Percentiles rank a stretch among this genome's conserved stretches.
Conservation (phyloP, 2,113 vertebrate genomes). For the Aepyceros melampus region DNA sequence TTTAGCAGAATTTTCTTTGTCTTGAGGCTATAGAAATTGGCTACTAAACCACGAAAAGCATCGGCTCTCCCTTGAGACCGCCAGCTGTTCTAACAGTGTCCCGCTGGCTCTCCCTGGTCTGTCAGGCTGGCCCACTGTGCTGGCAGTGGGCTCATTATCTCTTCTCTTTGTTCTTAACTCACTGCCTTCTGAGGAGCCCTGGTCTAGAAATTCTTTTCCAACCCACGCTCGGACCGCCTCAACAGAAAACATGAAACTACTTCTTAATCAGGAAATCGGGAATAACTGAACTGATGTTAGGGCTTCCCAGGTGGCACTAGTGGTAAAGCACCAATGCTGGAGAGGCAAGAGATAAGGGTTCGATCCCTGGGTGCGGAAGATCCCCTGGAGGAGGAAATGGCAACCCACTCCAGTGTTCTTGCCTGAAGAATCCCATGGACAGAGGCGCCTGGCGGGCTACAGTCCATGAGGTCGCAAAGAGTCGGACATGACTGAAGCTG, state of each 20-base stretch:
- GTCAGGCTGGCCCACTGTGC: neutral
- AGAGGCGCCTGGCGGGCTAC: neutral
- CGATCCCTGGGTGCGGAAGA: neutral
- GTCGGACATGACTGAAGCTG: rapidly evolving
- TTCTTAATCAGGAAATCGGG: neutral
- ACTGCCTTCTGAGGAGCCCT: neutral
- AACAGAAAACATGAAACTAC: neutral
- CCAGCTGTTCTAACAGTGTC: neutral
- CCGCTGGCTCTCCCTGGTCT: neutral
- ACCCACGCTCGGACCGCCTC: rapidly evolving
- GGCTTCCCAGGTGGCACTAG: neutral
- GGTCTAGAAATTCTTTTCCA: neutral
- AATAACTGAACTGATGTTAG: neutral
- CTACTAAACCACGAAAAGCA: neutral
- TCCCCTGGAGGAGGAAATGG: neutral
- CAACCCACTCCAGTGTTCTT: neutral
- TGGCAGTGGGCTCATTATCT: neutral
- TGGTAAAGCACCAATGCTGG: neutral
- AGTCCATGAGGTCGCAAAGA: neutral
- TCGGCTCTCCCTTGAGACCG: neutral
- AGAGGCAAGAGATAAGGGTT: neutral
- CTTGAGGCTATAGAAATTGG: neutral
- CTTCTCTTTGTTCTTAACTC: neutral
- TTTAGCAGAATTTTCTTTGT: neutral
- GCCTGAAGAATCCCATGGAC: neutral